Conservation (phyloP, 2,113 vertebrate species). For the Nansenia antarctica region DNA sequence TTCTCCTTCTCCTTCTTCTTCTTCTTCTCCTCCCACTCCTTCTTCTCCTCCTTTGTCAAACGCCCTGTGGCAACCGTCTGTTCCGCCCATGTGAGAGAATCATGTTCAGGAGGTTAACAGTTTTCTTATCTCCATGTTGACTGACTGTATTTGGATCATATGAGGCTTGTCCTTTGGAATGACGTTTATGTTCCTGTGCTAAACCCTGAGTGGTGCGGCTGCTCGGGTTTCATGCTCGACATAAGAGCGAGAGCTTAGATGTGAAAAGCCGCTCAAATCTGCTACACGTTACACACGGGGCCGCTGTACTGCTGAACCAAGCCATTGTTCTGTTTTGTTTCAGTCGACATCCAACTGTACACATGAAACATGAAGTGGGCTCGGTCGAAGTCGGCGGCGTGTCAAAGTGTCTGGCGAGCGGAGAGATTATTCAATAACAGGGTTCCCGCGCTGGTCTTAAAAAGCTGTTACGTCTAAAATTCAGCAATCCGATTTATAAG, state of each 20-base stretch:
- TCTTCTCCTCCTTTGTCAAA: too few relatives aligned
- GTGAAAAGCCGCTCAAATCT: background rate
- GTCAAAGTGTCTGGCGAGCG: background rate
- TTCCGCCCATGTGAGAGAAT: too few relatives aligned
- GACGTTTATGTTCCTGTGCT: background rate
- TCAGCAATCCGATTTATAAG: too few relatives aligned
- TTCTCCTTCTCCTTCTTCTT: too few relatives aligned
- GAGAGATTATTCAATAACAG: too few relatives aligned
- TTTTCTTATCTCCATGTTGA: background rate
- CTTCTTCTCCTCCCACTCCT: too few relatives aligned
- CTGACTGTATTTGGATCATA: background rate
- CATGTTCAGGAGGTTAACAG: too few relatives aligned
- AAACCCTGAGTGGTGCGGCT: background rate
- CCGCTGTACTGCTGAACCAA: background rate
- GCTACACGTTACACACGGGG: background rate
- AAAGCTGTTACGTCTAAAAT: too few relatives aligned
- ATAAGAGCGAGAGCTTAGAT: background rate
- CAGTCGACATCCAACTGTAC: background rate
- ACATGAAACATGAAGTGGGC: too few relatives aligned
- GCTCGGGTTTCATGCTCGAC: background rate
- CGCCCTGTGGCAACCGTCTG: too few relatives aligned
- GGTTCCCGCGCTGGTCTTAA: too few relatives aligned
- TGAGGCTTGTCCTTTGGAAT: background rate
- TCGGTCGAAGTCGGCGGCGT: background rate
- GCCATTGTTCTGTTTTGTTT: conserved; percentile 2